Base-by-base conservation (phyloP, 1,140 invertebrate species). In the Drosophila miranda region DNA sequence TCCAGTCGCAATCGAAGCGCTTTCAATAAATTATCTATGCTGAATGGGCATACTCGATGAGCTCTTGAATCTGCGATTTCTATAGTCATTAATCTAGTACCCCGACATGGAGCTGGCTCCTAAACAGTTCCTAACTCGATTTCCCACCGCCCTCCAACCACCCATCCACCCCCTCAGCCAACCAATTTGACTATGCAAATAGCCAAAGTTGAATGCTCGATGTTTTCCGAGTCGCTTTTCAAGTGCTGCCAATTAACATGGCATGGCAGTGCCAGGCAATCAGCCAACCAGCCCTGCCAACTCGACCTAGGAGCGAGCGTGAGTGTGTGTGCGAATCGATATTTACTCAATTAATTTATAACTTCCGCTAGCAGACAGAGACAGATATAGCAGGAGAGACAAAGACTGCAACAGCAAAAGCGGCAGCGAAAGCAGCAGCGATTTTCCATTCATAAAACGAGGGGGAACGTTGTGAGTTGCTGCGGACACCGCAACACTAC, bases 271-370 rank as follows among this genome's bases (percentile, higher is more conserved):
- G 63, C 64, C 68, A 69, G 62, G 56, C 66, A 49, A 28, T 21
- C 42, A 13, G 7, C 43, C 5, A 19, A 6, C 23, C 13, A 13
- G 61, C 72, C 51, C 60, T 60, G 53, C 44, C 28, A 62, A 58
- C 64, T 53, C 16, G 53, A 45, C 42, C 46, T 62, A 13, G 11
- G 6, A 8, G 28, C 28, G 28, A 30, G 34, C 11, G 34, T 45
- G 13, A 45, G 23, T 68, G 42, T 55, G 64, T 68, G 41, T 55
- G 81, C 64, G 70, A 86, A 86, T 86, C 82, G 82, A 86, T 86
- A 86, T 86, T 86, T 87, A 86, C 82, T 86, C 82, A 86, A 86
- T 86, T 86, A 86, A 86, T 86, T 86, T 86, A 86, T 86, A 87
- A 86, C 81, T 87, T 86, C 82, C 81, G 81, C 82, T 53, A 68